Conservation (phyloP, 2,888 invertebrate genomes). For the Platycheirus albimanus region DNA sequence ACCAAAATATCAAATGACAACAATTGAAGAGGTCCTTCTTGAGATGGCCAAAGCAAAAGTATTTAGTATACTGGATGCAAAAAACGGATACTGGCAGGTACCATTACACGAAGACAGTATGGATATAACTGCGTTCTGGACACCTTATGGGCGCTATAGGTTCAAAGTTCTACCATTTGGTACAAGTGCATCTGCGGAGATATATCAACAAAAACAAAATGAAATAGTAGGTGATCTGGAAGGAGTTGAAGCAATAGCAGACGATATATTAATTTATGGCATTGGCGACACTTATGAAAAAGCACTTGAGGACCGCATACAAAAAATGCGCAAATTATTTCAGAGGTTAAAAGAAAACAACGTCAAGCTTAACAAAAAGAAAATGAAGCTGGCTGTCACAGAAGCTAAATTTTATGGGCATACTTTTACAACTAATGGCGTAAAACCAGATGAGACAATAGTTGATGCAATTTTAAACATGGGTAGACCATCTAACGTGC, state of each 20-base stretch:
- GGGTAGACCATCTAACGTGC: constrained; percentile 49
- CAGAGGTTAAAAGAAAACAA: constrained; percentile 15
- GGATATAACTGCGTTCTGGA: constrained; percentile 77
- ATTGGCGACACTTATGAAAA: constrained; percentile 53
- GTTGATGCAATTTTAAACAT: constrained; percentile 74
- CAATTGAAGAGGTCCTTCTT: constrained; percentile 73
- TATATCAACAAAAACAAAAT: constrained; percentile 74
- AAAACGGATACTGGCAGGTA: constrained; percentile 69
- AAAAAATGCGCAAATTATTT: constrained; percentile 62
- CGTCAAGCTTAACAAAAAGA: constrained; percentile 1
- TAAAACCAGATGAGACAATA: constrained; percentile 68
- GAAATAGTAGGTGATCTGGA: constrained; percentile 72
- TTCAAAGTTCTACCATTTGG: no score
- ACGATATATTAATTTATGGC: constrained; percentile 69
- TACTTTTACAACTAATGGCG: constrained; percentile 57
- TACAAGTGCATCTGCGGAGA: constrained; percentile 75
- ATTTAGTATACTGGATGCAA: constrained; percentile 74
- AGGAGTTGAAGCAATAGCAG: constrained; percentile 66
- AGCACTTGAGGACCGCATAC: constrained; percentile 73
- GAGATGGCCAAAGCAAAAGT: constrained; percentile 71
- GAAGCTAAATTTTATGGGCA: constrained; percentile 68
- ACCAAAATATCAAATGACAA: constrained; percentile 50
- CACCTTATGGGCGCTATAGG: constrained; percentile 44
- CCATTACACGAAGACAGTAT: constrained; percentile 76
- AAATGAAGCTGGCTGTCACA: not conserved